Evolutionary conservation across 2,797 vertebrate genomes (phyloP).

Genomic region (Enteromius argenteus): DNA sequence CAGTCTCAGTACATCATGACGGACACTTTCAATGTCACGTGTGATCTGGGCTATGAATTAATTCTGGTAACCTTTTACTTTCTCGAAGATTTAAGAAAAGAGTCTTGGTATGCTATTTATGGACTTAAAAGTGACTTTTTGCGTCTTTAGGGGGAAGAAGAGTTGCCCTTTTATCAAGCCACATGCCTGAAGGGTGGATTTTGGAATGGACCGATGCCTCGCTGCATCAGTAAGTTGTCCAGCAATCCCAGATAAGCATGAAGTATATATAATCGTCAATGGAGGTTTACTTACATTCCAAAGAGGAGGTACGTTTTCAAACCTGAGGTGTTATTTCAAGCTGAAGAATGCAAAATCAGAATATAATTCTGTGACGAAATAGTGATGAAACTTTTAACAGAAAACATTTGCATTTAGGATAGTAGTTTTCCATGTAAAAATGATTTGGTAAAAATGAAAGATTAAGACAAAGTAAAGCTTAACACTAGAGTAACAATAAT

Average conservation of each 20-base stretch:
- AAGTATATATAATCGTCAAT: constrained; percentile 46
- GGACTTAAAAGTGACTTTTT: constrained; percentile 46
- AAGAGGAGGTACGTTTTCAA: neutral
- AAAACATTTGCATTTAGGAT: neutral
- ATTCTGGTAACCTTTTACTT: constrained; percentile 62
- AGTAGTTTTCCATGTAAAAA: neutral
- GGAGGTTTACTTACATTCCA: neutral
- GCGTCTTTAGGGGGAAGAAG: constrained; percentile 52
- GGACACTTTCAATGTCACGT: constrained; percentile 61
- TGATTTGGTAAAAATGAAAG: neutral
- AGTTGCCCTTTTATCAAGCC: constrained; percentile 62
- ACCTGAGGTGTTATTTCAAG: constrained; percentile 2
- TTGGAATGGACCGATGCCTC: constrained; percentile 70
- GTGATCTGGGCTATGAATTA: constrained; percentile 62
- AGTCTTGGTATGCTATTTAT: neutral
- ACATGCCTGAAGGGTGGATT: constrained; percentile 71
- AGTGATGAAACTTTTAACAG: neutral
- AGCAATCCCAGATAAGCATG: constrained; percentile 32
- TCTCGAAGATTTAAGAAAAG: constrained; percentile 13
- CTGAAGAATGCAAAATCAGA: neutral
- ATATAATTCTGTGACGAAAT: neutral
- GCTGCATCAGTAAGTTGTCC: constrained; percentile 69
- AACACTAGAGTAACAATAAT: neutral
- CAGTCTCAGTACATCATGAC: constrained; percentile 64
- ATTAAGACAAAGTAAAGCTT: neutral